phyloP scores from a whole-genome alignment of 2,113 vertebrate genomes.

The Silurus meridionalis region DNA sequence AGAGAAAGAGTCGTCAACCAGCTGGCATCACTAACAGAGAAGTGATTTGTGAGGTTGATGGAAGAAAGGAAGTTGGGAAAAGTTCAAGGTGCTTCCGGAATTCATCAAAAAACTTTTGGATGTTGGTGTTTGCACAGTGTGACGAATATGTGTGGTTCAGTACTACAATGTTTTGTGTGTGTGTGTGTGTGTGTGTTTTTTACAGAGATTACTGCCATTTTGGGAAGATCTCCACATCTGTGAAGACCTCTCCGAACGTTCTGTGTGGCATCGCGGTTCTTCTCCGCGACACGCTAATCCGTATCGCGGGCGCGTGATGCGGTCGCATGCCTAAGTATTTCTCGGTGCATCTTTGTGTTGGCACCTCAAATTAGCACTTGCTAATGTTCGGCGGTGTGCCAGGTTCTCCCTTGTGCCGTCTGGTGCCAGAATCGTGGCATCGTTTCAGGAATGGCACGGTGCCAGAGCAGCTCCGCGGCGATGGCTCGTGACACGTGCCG shows the following conservation, averaged over 20 bases:
- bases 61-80: slow-evolving; percentile 38
- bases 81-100: slow-evolving; percentile 24
- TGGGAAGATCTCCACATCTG: not conserved
- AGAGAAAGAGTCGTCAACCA: slow-evolving; percentile 52
- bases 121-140: not conserved
- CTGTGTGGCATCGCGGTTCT: not conserved
- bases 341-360: slow-evolving; percentile 29
- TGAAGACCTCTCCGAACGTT: not conserved
- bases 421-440: slow-evolving; percentile 49
- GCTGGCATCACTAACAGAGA: slow-evolving; percentile 42
- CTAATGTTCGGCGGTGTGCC: slow-evolving; percentile 51
- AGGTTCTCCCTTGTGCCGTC: slow-evolving; percentile 42
- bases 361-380: slow-evolving; percentile 40
- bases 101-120: not conserved
- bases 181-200: not conserved
- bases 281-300: not conserved
- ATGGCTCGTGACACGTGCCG: slow-evolving; percentile 48
- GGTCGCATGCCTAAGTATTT: slow-evolving; percentile 23
- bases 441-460: slow-evolving; percentile 53
- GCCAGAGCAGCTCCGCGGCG: slow-evolving; percentile 47
- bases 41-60: slow-evolving; percentile 34
- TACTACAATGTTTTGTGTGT: not conserved
- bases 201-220: not conserved
- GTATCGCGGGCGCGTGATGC: not conserved
- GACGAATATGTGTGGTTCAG: not conserved